A percentile compares a stretch with the other conserved stretches of the same genome.
Conservation (phyloP, 2,797 vertebrate genomes). For the Rhynchonycteris naso region DNA sequence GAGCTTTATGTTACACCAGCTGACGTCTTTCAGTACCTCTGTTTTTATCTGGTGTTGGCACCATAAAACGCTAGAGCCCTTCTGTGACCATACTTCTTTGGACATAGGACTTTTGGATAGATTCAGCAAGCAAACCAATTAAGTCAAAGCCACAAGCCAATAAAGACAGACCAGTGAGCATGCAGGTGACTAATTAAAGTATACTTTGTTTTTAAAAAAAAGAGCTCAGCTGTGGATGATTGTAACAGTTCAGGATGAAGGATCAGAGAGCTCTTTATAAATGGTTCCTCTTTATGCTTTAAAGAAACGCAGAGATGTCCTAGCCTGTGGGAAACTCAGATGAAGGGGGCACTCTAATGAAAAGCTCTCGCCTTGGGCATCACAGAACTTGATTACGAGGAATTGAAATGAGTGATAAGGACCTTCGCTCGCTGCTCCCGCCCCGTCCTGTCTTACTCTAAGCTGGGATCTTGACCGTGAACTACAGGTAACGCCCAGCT, state of each 20-base stretch:
- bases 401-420: conserved; percentile 38
- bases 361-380: conserved; percentile 67
- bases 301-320: background rate
- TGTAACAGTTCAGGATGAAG: conserved; percentile 26
- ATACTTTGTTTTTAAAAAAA: conserved; percentile 14
- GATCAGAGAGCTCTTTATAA: background rate
- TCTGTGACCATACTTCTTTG: conserved; percentile 43
- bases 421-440: background rate
- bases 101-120: conserved; percentile 53
- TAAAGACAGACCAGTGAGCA: conserved; percentile 49
- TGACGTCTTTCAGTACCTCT: conserved; percentile 40
- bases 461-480: background rate
- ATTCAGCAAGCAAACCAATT: conserved; percentile 44
- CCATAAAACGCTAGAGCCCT: conserved; percentile 46
- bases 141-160: background rate
- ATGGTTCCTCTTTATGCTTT: background rate
- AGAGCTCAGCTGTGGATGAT: conserved; percentile 46
- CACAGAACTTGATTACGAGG: conserved; percentile 70
- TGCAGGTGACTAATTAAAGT: conserved; percentile 65
- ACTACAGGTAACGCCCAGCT: background rate
- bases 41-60: conserved; percentile 59
- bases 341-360: conserved; percentile 65
- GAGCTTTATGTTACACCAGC: conserved; percentile 57
- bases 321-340: conserved; percentile 27
- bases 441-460: background rate